Base-by-base conservation (phyloP, 1,140 invertebrate species). In the Procambarus virginalis region DNA sequence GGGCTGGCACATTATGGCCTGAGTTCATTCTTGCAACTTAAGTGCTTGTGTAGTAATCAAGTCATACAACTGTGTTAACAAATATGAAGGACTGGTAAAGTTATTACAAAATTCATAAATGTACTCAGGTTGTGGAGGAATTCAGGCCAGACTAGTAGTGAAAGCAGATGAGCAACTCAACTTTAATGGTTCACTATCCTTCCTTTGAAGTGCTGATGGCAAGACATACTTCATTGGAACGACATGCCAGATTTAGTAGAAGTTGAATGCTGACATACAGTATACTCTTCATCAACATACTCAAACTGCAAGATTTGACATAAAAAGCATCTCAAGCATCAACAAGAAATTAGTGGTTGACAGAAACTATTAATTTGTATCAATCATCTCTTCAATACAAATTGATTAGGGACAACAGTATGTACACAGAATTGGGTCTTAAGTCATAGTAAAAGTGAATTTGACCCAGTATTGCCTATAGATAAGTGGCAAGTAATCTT, bases 401-500 rank as follows among this genome's bases (percentile, higher is more conserved):
- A 8, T 73, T 34, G 6, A n/a, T 34, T 34, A 73, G 68, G 20
- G 20, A 73, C n/a, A 34, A 73, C 68, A 73, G n/a, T 34, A 73
- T 34, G n/a, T 34, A 73, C 68, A 73, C 68, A 73, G 68, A 12
- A 78, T 14, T 78, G 49, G 49, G 49, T 22, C 22, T 48, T 78
- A 49, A 20, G 45, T 49, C 6, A 51, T 78, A 48, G 76, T 20
- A 78, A n/a, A 49, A 78, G 46, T n/a, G 49, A n/a, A 48, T 83
- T 46, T 83, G 80, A 68, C 70, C 51, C 49, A 60, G 70, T 12
- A 55, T 55, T 76, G 49, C 75, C 49, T 60, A 12, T 55, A 85
- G 70, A 60, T 77, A 49, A 77, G 10, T 85, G 75, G 83, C 68
- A 55, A 82, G 73, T 64, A 6, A 82, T 22, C 68, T 77, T 86